Conservation (phyloP, 2,888 invertebrate genomes). For the Dryomyza anilis region DNA sequence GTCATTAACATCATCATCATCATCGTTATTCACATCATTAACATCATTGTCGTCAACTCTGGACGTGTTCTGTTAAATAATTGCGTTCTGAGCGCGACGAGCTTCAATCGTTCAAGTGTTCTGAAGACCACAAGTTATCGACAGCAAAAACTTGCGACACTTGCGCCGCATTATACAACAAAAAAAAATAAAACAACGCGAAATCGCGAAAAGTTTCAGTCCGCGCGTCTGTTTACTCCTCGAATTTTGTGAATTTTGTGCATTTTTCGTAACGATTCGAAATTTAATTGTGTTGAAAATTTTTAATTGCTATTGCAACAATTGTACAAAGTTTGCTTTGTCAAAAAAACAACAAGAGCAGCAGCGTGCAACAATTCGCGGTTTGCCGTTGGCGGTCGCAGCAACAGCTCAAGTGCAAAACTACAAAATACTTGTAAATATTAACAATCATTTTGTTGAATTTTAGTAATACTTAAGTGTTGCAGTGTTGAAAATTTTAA, state of each 20-base stretch:
- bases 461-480: too few relatives aligned
- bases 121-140: constrained; percentile 42
- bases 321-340: not conserved
- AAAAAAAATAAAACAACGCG: constrained; percentile 8
- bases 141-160: too few relatives aligned
- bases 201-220: too few relatives aligned
- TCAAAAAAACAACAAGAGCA: constrained; percentile 4
- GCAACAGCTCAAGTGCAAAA: not conserved
- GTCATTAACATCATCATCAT: constrained; percentile 28
- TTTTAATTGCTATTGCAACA: not conserved
- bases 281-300: not conserved
- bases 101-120: constrained; percentile 55
- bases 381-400: not conserved
- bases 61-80: constrained; percentile 56
- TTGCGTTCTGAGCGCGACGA: constrained; percentile 49
- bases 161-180: too few relatives aligned
- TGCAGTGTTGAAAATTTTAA: too few relatives aligned
- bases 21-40: constrained; percentile 24
- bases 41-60: not conserved
- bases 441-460: not conserved
- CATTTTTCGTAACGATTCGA: too few relatives aligned
- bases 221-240: too few relatives aligned
- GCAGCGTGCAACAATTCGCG: constrained; percentile 20
- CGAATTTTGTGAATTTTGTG: too few relatives aligned
- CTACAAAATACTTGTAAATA: constrained; percentile 12